phyloP scores from a whole-genome alignment of 2,797 vertebrate genomes.

The Phoeniculus purpureus region DNA sequence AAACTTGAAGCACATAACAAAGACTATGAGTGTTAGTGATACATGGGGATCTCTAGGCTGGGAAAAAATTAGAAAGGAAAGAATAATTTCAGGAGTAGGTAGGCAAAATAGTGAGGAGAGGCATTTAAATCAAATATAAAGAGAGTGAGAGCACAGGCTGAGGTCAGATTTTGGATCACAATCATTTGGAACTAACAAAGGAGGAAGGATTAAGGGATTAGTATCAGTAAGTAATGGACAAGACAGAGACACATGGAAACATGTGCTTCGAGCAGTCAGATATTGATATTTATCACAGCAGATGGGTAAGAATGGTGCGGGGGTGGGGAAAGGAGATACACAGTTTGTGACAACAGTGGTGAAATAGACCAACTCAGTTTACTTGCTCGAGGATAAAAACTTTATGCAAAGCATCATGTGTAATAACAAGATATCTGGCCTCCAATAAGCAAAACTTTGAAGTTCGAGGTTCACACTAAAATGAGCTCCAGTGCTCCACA shows the following conservation, averaged over 20 bases:
- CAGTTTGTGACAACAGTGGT: background rate
- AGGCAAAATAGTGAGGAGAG: background rate
- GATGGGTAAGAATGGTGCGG: background rate
- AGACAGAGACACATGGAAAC: background rate
- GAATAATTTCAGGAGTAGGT: background rate
- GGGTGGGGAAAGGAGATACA: background rate
- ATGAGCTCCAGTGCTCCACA: background rate
- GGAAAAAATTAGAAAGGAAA: background rate
- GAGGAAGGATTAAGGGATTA: background rate
- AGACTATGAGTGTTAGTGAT: background rate
- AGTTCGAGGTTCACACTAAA: background rate
- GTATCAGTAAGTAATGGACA: background rate
- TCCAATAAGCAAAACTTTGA: background rate
- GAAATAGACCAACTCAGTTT: background rate
- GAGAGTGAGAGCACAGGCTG: background rate
- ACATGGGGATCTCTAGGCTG: background rate
- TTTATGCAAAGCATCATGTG: fast-evolving
- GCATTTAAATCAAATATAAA: background rate
- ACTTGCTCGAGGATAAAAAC: background rate
- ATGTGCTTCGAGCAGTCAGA: background rate
- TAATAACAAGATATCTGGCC: background rate
- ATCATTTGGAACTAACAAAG: background rate
- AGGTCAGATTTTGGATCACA: background rate
- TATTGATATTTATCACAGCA: background rate
- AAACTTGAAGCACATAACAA: background rate